Evolutionary conservation across 2,797 vertebrate genomes (phyloP), one percentile per base, ranked within the genome.

Genomic region (Spinibarbus caldwelli): DNA sequence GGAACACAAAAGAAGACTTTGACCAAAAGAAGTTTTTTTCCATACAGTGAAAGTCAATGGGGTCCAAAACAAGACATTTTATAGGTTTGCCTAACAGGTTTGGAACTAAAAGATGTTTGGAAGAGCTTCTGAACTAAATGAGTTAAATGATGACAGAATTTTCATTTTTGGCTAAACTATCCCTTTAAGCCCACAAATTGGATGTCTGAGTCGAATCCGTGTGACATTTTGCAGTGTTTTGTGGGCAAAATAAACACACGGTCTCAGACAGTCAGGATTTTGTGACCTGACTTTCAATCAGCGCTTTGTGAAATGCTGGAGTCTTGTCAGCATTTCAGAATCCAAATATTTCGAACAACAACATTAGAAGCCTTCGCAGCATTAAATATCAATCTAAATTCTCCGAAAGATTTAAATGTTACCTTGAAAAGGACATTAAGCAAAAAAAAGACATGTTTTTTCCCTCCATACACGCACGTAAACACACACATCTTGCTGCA

Each of bases 221-320:
- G 43, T 62, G 49, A 82, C 67, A 75, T 81, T 54, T 81, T 70
- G 34, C 34, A 80, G 41, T 21, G 79, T 62, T 82, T 82, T 62
- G 52, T 62, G 21, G n/a, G 38, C 59, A 79, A 79, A 79, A 62
- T 73, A 57, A 62, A 67, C 41, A n/a, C n/a, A 76, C 47, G 9
- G 36, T 41, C 36, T 62, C 34, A 41, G 38, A 68, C 23, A 52
- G 64, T 68, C 45, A 38, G 45, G 43, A 17, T 66, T n/a, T n/a
- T 38, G 43, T 80, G 45, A 52, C 64, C 43, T 52, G 31, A 79
- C 77, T 79, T 64, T 64, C 77, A 79, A 80, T 68, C 21, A 38
- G 62, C 3, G 64, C 78, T 68, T 68, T 49, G 54, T 31, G 38
- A 47, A 45, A 45, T 1, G 36, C 34, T 70, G 29, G 9, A 68